Evolutionary conservation across 1,140 invertebrate genomes (phyloP), one percentile per base, ranked within the genome.

Genomic region (Drosophila obscura): DNA sequence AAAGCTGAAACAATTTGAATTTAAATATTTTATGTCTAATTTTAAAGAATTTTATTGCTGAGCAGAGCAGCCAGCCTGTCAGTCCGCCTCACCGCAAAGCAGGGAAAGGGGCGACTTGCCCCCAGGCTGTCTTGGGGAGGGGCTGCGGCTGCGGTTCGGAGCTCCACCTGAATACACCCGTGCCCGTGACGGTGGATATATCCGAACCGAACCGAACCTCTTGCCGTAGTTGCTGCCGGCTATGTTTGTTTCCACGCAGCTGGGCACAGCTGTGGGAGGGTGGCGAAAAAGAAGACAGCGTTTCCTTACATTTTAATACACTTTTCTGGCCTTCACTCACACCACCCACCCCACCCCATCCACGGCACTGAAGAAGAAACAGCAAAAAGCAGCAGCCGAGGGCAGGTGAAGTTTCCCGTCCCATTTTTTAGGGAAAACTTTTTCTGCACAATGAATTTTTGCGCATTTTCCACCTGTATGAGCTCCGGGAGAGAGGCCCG

Each of bases 371-470:
- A 50, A 31, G 31, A 52, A 19, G 22, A 45, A 55, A 81, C 46
- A 80, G 81, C 82, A 85, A 73, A 87, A 77, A 77, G 82, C 82
- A 85, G 81, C 78, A 78, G 82, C 82, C 82, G 59, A 15, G 46
- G 80, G 78, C 83, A 82, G 82, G 78, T 82, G 53, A 57, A 65
- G 52, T 63, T 77, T 35, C 13, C 55, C 63, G 24, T 26, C 51
- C 22, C 57, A 60, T 56, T 78, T 78, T 53, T 19, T 49, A 57
- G 16, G 46, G 7, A 45, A 63, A 85, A 87, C 82, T 87, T 87
- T 85, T 87, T 87, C 83, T 87, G 83, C 82, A 87, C 82, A 87
- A 87, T 87, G 82, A 88, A 87, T 87, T 87, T 87, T 87, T 87
- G 82, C 82, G 83, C 82, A 87, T 87, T 87, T 87, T 87, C 82